Evolutionary conservation across 1,140 invertebrate species (phyloP).

Genomic region (Pectinophora gossypiella): DNA sequence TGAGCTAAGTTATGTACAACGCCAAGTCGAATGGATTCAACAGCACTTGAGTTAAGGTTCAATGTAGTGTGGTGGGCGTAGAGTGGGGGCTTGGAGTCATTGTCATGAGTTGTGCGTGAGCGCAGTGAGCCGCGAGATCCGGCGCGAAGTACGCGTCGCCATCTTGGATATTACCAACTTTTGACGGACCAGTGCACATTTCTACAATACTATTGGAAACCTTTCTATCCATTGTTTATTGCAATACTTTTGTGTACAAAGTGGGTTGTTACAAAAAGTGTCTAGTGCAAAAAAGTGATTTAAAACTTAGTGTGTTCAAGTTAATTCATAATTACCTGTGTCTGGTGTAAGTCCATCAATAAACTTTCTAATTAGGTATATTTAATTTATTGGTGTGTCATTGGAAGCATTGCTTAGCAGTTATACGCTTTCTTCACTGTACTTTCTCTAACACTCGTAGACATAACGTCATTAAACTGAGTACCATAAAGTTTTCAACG

Average conservation of each 20-base stretch:
- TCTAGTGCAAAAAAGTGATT: not conserved
- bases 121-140: conserved; percentile 45
- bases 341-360: conserved; percentile 15
- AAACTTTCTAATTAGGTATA: conserved; percentile 36
- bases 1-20: conserved; percentile 8
- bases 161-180: conserved; percentile 26
- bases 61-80: conserved; percentile 22
- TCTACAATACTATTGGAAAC: too few relatives aligned
- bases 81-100: conserved; percentile 36
- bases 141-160: conserved; percentile 32
- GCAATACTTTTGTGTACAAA: not conserved
- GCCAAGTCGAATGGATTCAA: conserved; percentile 18
- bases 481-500: not conserved
- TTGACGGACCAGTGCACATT: not conserved
- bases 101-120: conserved; percentile 34
- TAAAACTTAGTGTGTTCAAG: not conserved
- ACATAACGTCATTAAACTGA: not conserved
- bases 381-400: conserved; percentile 43
- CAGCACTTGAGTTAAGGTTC: conserved; percentile 13
- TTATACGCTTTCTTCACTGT: conserved; percentile 12
- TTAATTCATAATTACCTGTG: conserved; percentile 8
- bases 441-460: not conserved
- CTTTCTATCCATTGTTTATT: not conserved
- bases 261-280: not conserved
- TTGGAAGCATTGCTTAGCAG: conserved; percentile 27